Base-by-base conservation (phyloP, 2,888 invertebrate species). In the Eustalomyia histrio region DNA sequence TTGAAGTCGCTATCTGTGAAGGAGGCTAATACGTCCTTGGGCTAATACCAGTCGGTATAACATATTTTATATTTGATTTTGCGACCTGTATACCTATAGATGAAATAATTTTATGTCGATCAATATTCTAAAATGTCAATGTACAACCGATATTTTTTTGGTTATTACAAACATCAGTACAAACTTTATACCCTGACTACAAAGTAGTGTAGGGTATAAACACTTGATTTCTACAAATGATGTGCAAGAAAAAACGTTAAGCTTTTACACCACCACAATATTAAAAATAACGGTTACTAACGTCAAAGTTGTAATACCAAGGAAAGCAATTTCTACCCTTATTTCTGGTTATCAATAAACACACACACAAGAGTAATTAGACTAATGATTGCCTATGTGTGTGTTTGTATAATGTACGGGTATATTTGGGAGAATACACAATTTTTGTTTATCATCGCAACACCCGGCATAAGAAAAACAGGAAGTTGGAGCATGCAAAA, bases 171-270 rank as follows among this genome's bases (percentile, higher is more conserved):
- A n/a, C n/a, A n/a, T n/a, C n/a, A n/a, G n/a, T n/a, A n/a, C n/a
- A n/a, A n/a, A n/a, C n/a, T n/a, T n/a, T n/a, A n/a, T n/a, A n/a
- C n/a, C n/a, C n/a, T n/a, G n/a, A n/a, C n/a, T n/a, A n/a, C n/a
- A n/a, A n/a, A n/a, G n/a, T n/a, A n/a, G n/a, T n/a, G n/a, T n/a
- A n/a, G n/a, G n/a, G n/a, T n/a, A n/a, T n/a, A n/a, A 43, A 18
- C 35, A 21, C 72, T 78, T 72, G 78, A 78, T 78, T 78, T 67
- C 72, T 53, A 72, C 78, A 67, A 72, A 72, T 67, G 78, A 72
- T 72, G 65, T 72, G 78, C 65, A 53, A 78, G 47, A 72, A 72
- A 60, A 65, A 57, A 60, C 21, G 53, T 72, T 43, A 72, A 72
- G 60, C 72, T 60, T 78, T 65, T 53, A 43, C 17, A 57, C 52